phyloP scores from a whole-genome alignment of 2,797 vertebrate species.

The Mormyrus proboscirostris region DNA sequence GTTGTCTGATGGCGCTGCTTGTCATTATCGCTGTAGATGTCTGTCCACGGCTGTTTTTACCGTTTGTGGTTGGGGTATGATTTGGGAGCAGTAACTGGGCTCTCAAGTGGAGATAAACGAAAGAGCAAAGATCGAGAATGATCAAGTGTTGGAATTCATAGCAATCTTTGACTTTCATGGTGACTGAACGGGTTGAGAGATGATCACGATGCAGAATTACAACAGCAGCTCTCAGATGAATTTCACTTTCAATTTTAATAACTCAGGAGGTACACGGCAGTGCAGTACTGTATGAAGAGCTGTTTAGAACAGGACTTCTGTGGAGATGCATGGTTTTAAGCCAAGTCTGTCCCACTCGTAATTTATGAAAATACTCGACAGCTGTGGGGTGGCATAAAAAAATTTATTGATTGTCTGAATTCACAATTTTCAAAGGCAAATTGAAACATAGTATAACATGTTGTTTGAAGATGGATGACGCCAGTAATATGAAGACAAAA shows the following conservation, averaged over 20 bases:
- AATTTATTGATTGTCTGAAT: slow-evolving; percentile 34
- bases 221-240: neutral
- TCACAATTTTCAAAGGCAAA: slow-evolving; percentile 21
- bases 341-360: neutral
- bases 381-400: neutral
- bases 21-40: neutral
- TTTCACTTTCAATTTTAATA: neutral
- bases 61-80: neutral
- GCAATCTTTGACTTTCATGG: neutral
- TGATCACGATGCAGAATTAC: neutral
- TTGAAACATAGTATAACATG: neutral
- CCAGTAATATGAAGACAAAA: neutral
- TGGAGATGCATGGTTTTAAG: neutral
- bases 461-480: slow-evolving; percentile 1
- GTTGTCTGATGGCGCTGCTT: neutral
- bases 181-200: neutral
- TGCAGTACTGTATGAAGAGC: neutral
- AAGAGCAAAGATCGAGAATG: neutral
- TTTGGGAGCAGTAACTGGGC: neutral
- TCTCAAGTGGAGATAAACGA: neutral
- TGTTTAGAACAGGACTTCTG: neutral
- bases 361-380: neutral
- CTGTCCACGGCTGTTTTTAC: neutral
- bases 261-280: neutral
- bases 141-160: neutral